Evolutionary conservation across 2,888 invertebrate species (phyloP).

Genomic region (Hypomecis punctinalis): DNA sequence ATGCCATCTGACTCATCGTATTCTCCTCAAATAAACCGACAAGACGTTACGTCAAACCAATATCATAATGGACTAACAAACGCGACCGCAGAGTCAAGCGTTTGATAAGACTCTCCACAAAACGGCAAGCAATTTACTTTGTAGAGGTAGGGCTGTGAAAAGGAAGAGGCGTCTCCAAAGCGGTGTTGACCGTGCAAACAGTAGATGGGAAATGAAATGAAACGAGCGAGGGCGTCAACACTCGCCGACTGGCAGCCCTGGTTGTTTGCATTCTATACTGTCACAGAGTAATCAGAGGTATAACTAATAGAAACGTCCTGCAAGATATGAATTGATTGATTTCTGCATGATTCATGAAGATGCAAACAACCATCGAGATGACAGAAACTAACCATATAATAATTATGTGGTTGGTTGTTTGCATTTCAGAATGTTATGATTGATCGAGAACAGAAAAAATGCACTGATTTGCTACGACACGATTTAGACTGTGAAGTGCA

Average conservation of each 20-base stretch:
- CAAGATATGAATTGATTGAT: not conserved
- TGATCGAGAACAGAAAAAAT: no score
- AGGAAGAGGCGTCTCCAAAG: constrained; percentile 51
- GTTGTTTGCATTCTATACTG: constrained; percentile 70
- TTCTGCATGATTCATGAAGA: no score
- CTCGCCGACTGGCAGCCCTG: constrained; percentile 51
- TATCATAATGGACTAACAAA: constrained; percentile 30
- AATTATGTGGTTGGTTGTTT: no score
- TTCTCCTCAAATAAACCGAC: not conserved
- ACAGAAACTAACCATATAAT: no score
- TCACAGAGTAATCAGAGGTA: constrained; percentile 11
- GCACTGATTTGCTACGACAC: no score
- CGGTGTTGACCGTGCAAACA: constrained; percentile 72
- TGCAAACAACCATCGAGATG: no score
- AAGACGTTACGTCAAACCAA: constrained; percentile 21
- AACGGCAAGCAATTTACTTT: constrained; percentile 62
- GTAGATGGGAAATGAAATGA: constrained; percentile 73
- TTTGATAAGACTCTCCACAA: constrained; percentile 51
- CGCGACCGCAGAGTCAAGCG: constrained; percentile 20
- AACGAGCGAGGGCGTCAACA: constrained; percentile 60
- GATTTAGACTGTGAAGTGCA: no score
- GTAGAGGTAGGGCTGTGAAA: constrained; percentile 53
- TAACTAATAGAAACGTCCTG: constrained; percentile 1
- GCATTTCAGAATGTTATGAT: not conserved
- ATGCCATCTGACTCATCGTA: not conserved